Base-by-base conservation (phyloP, 1,140 invertebrate genomes). In the Rhopalosiphum padi region DNA sequence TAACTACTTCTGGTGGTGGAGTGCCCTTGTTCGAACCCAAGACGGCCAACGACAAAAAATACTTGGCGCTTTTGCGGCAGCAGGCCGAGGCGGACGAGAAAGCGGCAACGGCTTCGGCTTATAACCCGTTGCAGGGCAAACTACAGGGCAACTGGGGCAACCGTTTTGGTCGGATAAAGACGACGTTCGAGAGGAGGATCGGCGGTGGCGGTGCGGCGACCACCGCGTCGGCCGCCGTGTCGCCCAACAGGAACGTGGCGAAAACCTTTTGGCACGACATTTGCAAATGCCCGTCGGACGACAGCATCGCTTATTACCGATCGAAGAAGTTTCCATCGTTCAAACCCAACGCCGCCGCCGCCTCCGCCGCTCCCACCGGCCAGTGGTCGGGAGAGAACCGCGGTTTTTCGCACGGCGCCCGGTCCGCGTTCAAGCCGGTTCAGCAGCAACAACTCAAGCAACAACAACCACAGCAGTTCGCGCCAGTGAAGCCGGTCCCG, bases 21-120 rank as follows among this genome's bases (percentile, higher is more conserved):
- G 46, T 91, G 60, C 97, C 97, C 1, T 96, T 96, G 0, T 98
- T 98, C 94, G 96, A 97, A 94, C 97, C 97, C 0, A 98, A 97
- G 95, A 98, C 98, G 0, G 97, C 98, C 93, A 98, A 97, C 94
- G 98, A 98, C 95, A 96, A 96, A 53, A 98, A 98, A 95, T 98
- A 98, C 94, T 95, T 98, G 55, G 97, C 97, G 0, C 97, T 98
- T 94, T 97, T 98, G 94, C 97, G 97, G 93, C 97, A 77, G 11
- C 60, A 97, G 94, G 94, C 94, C 22, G 94, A 94, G 89, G 95
- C 95, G 15, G 85, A 92, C 37, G 94, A 93, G 82, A 60, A n/a
- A 21, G 30, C 37, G 22, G 15, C 60, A 30, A 94, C 94, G 94
- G 93, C 92, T 30, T 94, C 93, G 51, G 89, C 93, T 2, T 95